Base-by-base conservation (phyloP, 2,113 vertebrate species). In the Ginglymostoma cirratum region DNA sequence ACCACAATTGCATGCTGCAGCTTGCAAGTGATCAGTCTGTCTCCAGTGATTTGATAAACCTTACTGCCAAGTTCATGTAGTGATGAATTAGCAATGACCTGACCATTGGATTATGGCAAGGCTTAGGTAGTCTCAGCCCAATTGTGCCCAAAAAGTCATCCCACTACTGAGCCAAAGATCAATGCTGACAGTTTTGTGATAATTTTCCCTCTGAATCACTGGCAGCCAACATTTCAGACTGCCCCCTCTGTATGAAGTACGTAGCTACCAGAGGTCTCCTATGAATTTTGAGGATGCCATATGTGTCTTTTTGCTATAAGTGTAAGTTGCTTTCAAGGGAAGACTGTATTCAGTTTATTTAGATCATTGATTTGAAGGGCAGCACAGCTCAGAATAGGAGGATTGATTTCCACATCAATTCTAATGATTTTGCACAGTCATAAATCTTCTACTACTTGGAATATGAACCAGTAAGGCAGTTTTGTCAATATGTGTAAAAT, bases 371-470 rank as follows among this genome's bases (percentile, higher is more conserved):
- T 23, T 67, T 94, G 34, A 69, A 94, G 27, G 38, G 12, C 86
- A 61, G 27, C 69, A 21, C 65, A n/a, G 65, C 65, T 69, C 17
- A 69, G 65, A 24, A 27, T 93, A 66, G 61, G 34, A n/a, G n/a
- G 65, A 65, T 93, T 93, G 24, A 93, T 65, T 93, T 69, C 17
- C 30, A 66, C n/a, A 30, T 55, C 38, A 94, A 69, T 69, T 42
- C 92, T 69, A 67, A 94, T 14, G 10, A 65, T 42, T 69, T 94
- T 94, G 65, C 38, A 69, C 92, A 94, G 27, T 94, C 61, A 94
- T 94, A 94, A 94, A 67, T 67, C 65, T 23, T 23, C n/a, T 67
- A 94, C 17, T 66, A 1, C n/a, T 24, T 45, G 52, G 69, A 94
- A 42, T 94, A 38, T 69, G 66, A 94, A 8, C n/a, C 90, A 21